Conservation (phyloP, 1,140 invertebrate genomes). For the Archegozetes longisetosus region DNA sequence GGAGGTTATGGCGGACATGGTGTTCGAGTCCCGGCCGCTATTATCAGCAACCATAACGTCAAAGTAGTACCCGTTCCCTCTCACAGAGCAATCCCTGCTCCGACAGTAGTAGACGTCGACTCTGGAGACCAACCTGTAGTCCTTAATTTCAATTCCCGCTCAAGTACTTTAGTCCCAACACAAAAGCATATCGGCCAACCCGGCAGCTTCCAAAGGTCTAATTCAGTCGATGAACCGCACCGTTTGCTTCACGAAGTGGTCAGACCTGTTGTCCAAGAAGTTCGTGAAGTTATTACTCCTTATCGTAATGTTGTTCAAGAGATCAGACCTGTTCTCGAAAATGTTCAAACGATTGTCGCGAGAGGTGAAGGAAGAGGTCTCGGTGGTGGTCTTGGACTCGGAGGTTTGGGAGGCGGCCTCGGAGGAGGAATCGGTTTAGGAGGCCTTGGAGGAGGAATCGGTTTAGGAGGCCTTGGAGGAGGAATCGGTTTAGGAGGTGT, state of each 20-base stretch:
- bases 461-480: background rate
- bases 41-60: background rate
- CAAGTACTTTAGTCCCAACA: background rate
- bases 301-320: conserved; percentile 8
- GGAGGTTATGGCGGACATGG: background rate
- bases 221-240: background rate
- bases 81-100: background rate
- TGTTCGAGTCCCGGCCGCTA: background rate
- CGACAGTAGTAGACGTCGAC: background rate
- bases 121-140: background rate
- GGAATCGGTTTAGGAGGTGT: background rate
- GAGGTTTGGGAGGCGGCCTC: background rate
- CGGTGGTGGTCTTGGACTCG: background rate
- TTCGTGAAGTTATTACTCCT: conserved; percentile 2
- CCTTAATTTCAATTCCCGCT: background rate
- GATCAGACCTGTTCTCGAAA: conserved; percentile 5
- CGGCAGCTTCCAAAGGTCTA: background rate
- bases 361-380: background rate
- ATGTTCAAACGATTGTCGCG: conserved; percentile 9
- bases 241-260: background rate
- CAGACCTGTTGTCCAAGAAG: background rate
- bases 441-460: background rate
- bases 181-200: background rate
- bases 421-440: background rate
- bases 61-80: background rate